phyloP scores from a whole-genome alignment of 2,113 vertebrate genomes.

The Cryptotis parvus region DNA sequence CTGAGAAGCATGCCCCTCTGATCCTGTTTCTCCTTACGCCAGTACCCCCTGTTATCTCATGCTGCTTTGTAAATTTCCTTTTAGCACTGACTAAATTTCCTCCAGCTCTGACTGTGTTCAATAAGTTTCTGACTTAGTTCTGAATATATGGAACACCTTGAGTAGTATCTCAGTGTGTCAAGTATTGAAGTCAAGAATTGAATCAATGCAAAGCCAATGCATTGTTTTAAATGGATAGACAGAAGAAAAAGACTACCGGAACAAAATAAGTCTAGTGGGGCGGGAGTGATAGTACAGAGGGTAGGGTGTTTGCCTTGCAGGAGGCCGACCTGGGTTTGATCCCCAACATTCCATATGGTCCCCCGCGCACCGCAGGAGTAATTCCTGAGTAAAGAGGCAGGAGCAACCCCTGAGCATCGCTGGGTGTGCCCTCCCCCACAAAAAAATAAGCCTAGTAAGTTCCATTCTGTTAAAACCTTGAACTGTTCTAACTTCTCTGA shows the following conservation, averaged over 20 bases:
- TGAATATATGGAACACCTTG: not conserved
- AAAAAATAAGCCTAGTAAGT: not conserved
- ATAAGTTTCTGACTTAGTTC: not conserved
- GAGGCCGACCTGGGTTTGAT: too few species aligned
- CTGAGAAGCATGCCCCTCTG: not conserved
- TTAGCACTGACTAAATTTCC: too few species aligned
- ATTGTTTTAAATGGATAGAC: not conserved
- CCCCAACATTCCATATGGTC: too few species aligned
- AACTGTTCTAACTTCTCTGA: not conserved
- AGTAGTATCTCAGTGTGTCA: not conserved
- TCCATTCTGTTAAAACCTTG: not conserved
- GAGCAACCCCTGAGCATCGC: too few species aligned
- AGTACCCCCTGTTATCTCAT: conserved; percentile 1
- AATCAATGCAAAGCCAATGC: too few species aligned
- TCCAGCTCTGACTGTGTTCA: too few species aligned
- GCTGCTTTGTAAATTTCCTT: not conserved
- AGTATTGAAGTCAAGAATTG: too few species aligned
- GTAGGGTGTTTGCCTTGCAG: too few species aligned
- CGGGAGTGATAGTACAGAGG: not conserved
- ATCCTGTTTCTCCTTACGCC: not conserved
- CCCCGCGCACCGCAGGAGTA: too few species aligned
- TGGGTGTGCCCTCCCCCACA: not conserved
- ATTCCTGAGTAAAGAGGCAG: too few species aligned
- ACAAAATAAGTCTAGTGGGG: too few species aligned
- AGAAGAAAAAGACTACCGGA: too few species aligned